Percentiles rank a stretch among this genome's conserved stretches.
phyloP scores from a whole-genome alignment of 2,797 vertebrate genomes.

The Platalea minor region DNA sequence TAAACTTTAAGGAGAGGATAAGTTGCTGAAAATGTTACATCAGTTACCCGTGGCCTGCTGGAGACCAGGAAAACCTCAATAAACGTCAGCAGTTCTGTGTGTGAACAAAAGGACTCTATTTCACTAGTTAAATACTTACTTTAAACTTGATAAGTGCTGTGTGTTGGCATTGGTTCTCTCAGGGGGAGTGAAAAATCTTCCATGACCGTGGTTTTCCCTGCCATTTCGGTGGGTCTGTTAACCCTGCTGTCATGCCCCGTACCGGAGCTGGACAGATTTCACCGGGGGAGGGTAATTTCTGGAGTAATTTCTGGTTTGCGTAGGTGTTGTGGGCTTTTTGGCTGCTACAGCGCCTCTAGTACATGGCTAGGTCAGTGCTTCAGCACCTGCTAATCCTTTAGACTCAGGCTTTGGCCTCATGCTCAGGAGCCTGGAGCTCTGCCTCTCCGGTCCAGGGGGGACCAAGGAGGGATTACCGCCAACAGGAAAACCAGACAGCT shows the following conservation, averaged over 20 bases:
- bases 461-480: not conserved
- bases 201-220: fast-evolving
- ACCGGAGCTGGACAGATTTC: not conserved
- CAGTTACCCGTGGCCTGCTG: not conserved
- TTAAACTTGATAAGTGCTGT: not conserved
- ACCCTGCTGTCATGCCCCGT: not conserved
- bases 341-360: not conserved
- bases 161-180: not conserved
- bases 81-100: not conserved
- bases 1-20: not conserved
- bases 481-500: not conserved
- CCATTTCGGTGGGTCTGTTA: not conserved
- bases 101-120: not conserved
- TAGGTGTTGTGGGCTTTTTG: not conserved
- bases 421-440: not conserved
- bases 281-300: not conserved
- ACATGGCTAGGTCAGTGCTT: not conserved
- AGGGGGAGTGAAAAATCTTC: not conserved
- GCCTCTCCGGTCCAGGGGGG: not conserved
- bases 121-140: not conserved
- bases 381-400: not conserved
- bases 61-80: not conserved
- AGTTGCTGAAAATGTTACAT: not conserved
- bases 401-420: not conserved
- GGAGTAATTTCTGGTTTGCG: not conserved